Percentiles rank a stretch among this genome's conserved stretches.
Conservation (phyloP, 2,888 invertebrate genomes). For the Exocentrus adspersus region DNA sequence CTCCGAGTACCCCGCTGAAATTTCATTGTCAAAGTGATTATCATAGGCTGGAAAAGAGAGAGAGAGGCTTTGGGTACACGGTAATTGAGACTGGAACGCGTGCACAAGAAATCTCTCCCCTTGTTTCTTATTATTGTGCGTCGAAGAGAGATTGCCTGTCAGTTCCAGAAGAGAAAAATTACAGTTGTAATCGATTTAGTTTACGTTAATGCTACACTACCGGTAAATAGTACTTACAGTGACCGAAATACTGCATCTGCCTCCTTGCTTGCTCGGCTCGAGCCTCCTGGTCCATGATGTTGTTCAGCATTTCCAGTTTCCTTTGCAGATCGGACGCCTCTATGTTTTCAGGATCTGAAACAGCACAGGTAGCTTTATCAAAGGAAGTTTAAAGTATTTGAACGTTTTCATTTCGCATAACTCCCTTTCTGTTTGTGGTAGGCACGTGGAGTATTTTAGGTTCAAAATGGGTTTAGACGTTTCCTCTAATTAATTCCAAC, state of each 20-base stretch:
- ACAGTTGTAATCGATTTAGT: too few relatives aligned
- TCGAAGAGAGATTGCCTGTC: too few relatives aligned
- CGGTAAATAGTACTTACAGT: slow-evolving; percentile 87
- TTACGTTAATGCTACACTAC: too few relatives aligned
- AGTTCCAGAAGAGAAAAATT: too few relatives aligned
- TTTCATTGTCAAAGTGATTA: slow-evolving; percentile 62
- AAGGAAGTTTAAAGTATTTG: background rate
- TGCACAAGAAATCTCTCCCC: background rate
- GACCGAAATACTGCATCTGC: slow-evolving; percentile 83
- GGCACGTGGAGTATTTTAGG: slow-evolving; percentile 4
- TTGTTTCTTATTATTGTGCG: background rate
- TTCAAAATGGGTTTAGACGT: background rate
- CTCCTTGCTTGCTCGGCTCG: slow-evolving; percentile 80
- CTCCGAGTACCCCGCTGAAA: slow-evolving; percentile 92
- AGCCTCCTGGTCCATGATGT: slow-evolving; percentile 87
- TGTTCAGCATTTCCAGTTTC: slow-evolving; percentile 90
- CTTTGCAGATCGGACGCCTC: slow-evolving; percentile 88
- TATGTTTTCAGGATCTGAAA: slow-evolving; percentile 86
- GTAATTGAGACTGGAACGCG: too few relatives aligned
- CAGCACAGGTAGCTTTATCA: slow-evolving; percentile 12
- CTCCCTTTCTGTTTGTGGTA: too few relatives aligned
- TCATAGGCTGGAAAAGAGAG: slow-evolving; percentile 59
- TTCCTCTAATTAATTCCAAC: too few relatives aligned
- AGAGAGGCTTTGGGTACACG: slow-evolving; percentile 2
- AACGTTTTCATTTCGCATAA: background rate